Evolutionary conservation across 2,113 vertebrate genomes (phyloP).

Genomic region (Gasterosteus nipponicus): DNA sequence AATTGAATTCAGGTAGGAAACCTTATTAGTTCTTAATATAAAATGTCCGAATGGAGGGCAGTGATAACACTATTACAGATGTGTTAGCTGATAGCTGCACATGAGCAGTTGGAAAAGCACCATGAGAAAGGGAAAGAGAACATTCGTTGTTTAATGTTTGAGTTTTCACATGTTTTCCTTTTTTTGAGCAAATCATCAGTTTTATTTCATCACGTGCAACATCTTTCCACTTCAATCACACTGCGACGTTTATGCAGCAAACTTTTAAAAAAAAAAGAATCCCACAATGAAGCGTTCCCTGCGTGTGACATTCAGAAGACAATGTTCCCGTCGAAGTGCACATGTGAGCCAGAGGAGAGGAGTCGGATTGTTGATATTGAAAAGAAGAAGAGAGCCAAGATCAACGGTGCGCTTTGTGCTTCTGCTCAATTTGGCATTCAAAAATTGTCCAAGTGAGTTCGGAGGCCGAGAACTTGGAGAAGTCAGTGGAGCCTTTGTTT

Average conservation of each 20-base stretch:
- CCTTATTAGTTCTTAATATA: too few species aligned
- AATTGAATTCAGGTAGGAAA: background rate
- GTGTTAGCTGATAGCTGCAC: too few species aligned
- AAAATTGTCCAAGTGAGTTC: slow-evolving; percentile 20
- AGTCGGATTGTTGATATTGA: slow-evolving; percentile 40
- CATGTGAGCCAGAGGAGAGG: slow-evolving; percentile 8
- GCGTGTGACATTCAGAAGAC: background rate
- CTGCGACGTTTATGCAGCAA: background rate
- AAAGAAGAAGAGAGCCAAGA: slow-evolving; percentile 43
- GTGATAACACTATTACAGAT: background rate
- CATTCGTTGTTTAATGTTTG: too few species aligned
- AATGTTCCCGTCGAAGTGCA: slow-evolving; percentile 29
- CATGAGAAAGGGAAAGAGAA: background rate
- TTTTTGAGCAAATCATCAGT: background rate
- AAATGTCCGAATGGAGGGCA: background rate
- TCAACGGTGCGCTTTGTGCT: slow-evolving; percentile 30
- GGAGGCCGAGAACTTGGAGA: slow-evolving; percentile 11
- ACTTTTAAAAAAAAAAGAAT: slow-evolving; percentile 5
- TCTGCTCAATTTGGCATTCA: slow-evolving; percentile 5
- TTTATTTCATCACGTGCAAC: background rate
- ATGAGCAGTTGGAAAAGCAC: too few species aligned
- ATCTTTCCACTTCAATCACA: background rate
- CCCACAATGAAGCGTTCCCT: slow-evolving; percentile 6
- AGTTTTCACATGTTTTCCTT: background rate
- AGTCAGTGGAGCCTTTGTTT: slow-evolving; percentile 42